These are phyloP conservation scores for Adelges cooleyi DNA, from an alignment of 1,140 invertebrate genomes.

Conservation along the genomic window DNA sequence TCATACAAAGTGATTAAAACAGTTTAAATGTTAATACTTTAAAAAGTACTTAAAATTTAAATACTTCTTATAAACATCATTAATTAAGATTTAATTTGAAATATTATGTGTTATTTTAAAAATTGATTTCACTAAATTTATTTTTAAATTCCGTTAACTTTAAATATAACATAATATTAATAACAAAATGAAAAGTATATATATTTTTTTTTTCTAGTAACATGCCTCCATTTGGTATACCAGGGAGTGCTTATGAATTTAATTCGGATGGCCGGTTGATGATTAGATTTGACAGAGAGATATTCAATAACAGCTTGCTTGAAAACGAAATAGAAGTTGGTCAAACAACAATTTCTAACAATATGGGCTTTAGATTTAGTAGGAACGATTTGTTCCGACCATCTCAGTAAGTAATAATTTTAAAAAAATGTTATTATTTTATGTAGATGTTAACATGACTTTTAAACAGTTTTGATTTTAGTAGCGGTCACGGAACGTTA, in stretches of 20 bases:
- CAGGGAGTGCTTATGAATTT: conserved; percentile 7
- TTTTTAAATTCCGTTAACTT: too few species aligned
- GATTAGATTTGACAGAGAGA: conserved; percentile 15
- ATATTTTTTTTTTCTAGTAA: not conserved
- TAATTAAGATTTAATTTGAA: too few species aligned
- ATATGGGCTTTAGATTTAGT: conserved; percentile 15
- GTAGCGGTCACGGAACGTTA: not conserved
- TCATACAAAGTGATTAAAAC: too few species aligned
- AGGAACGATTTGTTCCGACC: conserved; percentile 15
- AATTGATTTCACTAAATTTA: too few species aligned
- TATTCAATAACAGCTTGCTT: conserved; percentile 1
- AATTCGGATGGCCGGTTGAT: conserved; percentile 5
- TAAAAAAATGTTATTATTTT: not conserved
- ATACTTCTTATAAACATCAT: too few species aligned
- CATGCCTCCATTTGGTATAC: conserved; percentile 2
- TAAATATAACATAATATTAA: too few species aligned
- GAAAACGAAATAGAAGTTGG: conserved; percentile 21
- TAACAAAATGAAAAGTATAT: not conserved
- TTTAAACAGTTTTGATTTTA: conserved; percentile 13
- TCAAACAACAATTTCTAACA: not conserved
- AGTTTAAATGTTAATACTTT: too few species aligned
- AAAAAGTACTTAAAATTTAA: too few species aligned
- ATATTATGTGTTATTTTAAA: too few species aligned
- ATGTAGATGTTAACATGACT: not conserved
- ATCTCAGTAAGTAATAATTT: not conserved